These are phyloP conservation scores for Macroramphosus scolopax DNA, from an alignment of 2,797 vertebrate species.

Conservation along the genomic window DNA sequence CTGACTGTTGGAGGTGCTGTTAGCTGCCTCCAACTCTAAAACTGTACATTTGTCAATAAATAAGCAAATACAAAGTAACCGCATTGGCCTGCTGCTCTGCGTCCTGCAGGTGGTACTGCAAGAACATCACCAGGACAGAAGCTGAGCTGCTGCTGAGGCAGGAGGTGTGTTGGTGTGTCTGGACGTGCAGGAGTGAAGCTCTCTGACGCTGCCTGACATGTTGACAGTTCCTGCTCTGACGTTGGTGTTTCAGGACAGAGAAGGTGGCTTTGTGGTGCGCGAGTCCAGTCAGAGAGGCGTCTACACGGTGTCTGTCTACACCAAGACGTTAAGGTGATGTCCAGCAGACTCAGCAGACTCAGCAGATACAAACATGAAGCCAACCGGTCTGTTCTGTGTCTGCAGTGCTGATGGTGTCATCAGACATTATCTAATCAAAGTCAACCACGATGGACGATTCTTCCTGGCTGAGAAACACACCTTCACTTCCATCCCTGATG, in stretches of 20 bases:
- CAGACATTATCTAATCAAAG: slow-evolving; percentile 88
- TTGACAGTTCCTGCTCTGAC: too few relatives aligned
- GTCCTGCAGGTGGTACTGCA: slow-evolving; percentile 85
- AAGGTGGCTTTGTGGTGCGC: slow-evolving; percentile 86
- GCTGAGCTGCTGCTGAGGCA: slow-evolving; percentile 84
- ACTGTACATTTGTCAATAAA: not conserved
- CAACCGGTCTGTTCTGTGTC: not conserved
- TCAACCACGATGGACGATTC: slow-evolving; percentile 70
- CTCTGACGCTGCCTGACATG: not conserved
- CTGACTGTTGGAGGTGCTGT: too few relatives aligned
- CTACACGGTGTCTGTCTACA: slow-evolving; percentile 85
- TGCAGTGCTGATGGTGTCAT: slow-evolving; percentile 57
- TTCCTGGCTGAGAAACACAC: slow-evolving; percentile 83
- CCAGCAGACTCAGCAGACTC: too few relatives aligned
- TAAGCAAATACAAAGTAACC: not conserved
- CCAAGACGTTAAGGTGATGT: slow-evolving; percentile 72
- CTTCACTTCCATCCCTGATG: slow-evolving; percentile 82
- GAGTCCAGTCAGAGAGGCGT: slow-evolving; percentile 84
- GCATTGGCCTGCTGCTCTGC: not conserved
- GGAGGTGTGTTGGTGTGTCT: slow-evolving; percentile 71
- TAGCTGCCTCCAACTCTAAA: not conserved
- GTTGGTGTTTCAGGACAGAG: slow-evolving; percentile 83
- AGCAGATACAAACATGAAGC: too few relatives aligned
- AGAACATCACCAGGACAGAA: slow-evolving; percentile 84
- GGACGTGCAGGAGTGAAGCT: not conserved